Evolutionary conservation across 2,113 vertebrate genomes (phyloP).

Genomic region (Stegostoma tigrinum): DNA sequence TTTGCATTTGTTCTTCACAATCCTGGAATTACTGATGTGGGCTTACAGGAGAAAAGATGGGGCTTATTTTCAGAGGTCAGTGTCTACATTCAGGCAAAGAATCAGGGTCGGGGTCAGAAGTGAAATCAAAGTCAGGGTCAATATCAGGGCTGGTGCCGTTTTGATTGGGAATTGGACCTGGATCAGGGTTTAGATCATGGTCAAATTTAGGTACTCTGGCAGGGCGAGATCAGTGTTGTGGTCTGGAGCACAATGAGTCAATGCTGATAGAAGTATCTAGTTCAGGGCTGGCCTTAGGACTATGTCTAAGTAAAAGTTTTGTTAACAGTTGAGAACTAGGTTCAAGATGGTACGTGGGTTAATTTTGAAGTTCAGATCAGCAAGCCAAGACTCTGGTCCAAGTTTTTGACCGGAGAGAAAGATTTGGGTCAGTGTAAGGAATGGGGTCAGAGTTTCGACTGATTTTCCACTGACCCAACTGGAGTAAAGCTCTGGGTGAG

Average conservation of each 20-base stretch:
- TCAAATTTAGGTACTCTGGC: background rate
- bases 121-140: background rate
- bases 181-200: background rate
- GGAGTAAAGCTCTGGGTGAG: background rate
- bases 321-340: background rate
- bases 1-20: background rate
- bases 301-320: background rate
- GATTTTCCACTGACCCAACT: background rate
- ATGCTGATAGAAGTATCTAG: background rate
- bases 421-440: background rate
- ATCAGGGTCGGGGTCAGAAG: background rate
- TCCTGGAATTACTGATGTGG: background rate
- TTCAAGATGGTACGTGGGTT: background rate
- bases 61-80: background rate
- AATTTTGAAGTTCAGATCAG: background rate
- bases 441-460: background rate
- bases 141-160: background rate
- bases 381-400: background rate
- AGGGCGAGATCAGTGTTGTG: background rate
- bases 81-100: background rate
- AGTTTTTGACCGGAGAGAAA: background rate
- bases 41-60: background rate
- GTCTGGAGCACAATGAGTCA: background rate
- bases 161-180: background rate
- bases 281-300: background rate